These are phyloP conservation scores for Xenentodon cancila DNA, from an alignment of 2,797 vertebrate species.

Conservation along the genomic window DNA sequence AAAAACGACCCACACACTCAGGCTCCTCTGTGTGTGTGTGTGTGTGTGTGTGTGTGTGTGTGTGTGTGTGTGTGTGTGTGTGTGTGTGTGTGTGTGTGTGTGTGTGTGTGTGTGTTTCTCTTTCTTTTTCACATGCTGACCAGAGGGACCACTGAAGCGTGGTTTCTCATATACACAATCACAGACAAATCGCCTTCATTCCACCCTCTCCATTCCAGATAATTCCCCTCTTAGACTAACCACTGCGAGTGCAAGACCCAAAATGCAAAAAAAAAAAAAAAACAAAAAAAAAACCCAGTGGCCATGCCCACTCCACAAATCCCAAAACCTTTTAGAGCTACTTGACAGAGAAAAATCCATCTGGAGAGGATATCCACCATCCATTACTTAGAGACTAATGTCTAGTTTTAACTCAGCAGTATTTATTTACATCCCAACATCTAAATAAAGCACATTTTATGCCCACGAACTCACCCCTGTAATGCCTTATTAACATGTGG, in stretches of 20 bases:
- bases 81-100: slow-evolving; percentile 1
- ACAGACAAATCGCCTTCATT: slow-evolving; percentile 75
- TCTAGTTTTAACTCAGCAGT: slow-evolving; percentile 67
- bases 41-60: no score
- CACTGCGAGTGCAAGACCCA: slow-evolving; percentile 71
- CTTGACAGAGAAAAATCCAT: slow-evolving; percentile 79
- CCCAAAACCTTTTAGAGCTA: slow-evolving; percentile 83
- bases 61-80: no score
- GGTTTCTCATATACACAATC: slow-evolving; percentile 35
- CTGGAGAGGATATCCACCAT: slow-evolving; percentile 73
- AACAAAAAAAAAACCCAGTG: slow-evolving; percentile 44
- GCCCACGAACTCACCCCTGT: slow-evolving; percentile 26
- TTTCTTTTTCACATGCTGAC: slow-evolving; percentile 49
- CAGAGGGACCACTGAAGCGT: slow-evolving; percentile 55
- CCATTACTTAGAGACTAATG: slow-evolving; percentile 79
- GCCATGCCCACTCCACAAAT: slow-evolving; percentile 75
- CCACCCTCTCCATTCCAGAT: slow-evolving; percentile 70
- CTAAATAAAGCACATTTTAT: slow-evolving; percentile 63
- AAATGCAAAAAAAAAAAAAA: slow-evolving; percentile 56
- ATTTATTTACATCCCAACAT: slow-evolving; percentile 76
- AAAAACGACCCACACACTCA: slow-evolving; percentile 55
- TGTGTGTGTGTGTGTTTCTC: neutral
- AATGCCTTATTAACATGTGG: slow-evolving; percentile 63
- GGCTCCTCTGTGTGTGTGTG: slow-evolving; percentile 34
- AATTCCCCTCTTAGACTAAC: slow-evolving; percentile 78